Percentiles rank a stretch among this genome's conserved stretches.
Conservation (phyloP, 1,140 invertebrate genomes). For the Pseudachorutes palmiensis region DNA sequence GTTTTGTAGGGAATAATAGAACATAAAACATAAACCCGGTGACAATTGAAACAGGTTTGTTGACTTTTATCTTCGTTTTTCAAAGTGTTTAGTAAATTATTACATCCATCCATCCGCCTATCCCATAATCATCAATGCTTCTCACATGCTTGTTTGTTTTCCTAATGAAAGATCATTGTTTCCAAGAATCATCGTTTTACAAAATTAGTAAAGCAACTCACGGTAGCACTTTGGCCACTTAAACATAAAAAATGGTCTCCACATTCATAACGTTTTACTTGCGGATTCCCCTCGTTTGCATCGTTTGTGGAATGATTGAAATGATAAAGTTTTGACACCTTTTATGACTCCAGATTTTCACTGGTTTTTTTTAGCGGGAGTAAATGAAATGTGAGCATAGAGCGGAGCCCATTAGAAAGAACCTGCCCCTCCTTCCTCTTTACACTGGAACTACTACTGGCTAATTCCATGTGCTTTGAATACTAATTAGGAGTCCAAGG, state of each 20-base stretch:
- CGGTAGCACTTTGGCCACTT: not conserved
- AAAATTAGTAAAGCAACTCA: not conserved
- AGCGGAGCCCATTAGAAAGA: no score
- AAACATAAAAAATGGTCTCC: not conserved
- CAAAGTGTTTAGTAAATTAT: constrained; percentile 11
- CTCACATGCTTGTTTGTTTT: not conserved
- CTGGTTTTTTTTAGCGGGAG: no score
- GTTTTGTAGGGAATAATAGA: not conserved
- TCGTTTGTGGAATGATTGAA: no score
- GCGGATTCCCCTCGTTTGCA: no score
- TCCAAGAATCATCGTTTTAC: not conserved
- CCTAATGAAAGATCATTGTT: constrained; percentile 8
- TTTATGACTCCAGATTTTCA: no score
- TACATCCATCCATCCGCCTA: not conserved
- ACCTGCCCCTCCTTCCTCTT: not conserved
- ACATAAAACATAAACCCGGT: constrained; percentile 4
- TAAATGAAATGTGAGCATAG: no score
- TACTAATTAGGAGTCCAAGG: constrained; percentile 5
- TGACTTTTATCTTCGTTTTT: not conserved
- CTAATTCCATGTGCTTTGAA: not conserved
- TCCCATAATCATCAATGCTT: not conserved
- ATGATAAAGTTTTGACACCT: no score
- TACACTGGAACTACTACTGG: not conserved
- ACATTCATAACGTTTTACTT: no score
- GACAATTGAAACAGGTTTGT: constrained; percentile 1